Conservation (phyloP, 2,888 invertebrate species). For the Pelosia muscerda region DNA sequence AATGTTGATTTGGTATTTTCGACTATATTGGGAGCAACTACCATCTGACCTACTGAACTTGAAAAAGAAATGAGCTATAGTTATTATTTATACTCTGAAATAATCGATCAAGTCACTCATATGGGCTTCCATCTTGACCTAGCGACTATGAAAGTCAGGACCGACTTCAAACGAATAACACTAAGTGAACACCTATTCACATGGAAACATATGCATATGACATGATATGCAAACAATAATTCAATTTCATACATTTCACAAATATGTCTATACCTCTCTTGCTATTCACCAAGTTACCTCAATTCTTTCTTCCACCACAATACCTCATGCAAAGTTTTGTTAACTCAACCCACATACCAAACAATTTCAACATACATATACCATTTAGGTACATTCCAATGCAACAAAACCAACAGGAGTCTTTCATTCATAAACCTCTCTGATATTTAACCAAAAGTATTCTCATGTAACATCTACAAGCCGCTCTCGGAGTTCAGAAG, state of each 20-base stretch:
- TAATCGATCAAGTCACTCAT: too few relatives aligned
- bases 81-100: too few relatives aligned
- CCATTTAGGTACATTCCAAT: background rate
- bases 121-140: too few relatives aligned
- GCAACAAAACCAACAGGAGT: conserved; percentile 16
- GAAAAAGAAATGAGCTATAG: too few relatives aligned
- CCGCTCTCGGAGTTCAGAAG: conserved; percentile 31
- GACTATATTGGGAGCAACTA: too few relatives aligned
- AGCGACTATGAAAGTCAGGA: too few relatives aligned
- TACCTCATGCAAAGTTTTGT: background rate
- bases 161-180: too few relatives aligned
- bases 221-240: too few relatives aligned
- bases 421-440: conserved; percentile 17
- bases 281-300: background rate
- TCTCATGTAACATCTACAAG: conserved; percentile 42
- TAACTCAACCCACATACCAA: background rate
- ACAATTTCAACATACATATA: conserved; percentile 2
- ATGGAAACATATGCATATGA: too few relatives aligned
- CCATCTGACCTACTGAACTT: too few relatives aligned
- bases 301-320: background rate
- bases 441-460: conserved; percentile 38
- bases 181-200: too few relatives aligned
- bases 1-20: too few relatives aligned
- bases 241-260: background rate
- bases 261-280: background rate